Conservation (phyloP, 1,140 invertebrate species). For the Plectrocnemia conspersa region DNA sequence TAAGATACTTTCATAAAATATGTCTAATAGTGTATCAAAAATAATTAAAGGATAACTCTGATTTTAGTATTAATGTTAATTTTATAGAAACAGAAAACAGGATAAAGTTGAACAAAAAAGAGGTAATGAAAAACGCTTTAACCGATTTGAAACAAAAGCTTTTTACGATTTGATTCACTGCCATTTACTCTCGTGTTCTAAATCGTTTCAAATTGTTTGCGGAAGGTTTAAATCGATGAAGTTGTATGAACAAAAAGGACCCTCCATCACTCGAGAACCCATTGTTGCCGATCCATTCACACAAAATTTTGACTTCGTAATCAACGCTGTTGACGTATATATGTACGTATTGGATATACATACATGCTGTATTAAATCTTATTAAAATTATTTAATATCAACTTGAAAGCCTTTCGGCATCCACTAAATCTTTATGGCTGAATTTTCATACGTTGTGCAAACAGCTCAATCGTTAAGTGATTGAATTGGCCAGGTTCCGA, state of each 20-base stretch:
- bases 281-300: slow-evolving; percentile 13
- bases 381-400: no score
- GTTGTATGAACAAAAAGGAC: slow-evolving; percentile 16
- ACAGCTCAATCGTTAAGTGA: slow-evolving; percentile 28
- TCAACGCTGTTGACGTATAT: no score
- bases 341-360: no score
- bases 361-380: no score
- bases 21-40: no score
- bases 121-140: neutral
- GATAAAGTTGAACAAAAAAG: neutral
- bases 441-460: slow-evolving; percentile 17
- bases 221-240: slow-evolving; percentile 13
- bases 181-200: neutral
- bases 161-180: slow-evolving; percentile 1
- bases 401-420: no score
- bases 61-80: no score
- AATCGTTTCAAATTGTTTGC: neutral
- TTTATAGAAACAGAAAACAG: no score
- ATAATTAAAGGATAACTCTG: no score
- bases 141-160: neutral
- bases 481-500: slow-evolving; percentile 12
- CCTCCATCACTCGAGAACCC: neutral
- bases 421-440: neutral
- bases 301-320: neutral
- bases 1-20: no score